A percentile compares a stretch with the other conserved stretches of the same genome.
Evolutionary conservation across 2,797 vertebrate species (phyloP).

Genomic region (Parauchenoglanis ngamensis): DNA sequence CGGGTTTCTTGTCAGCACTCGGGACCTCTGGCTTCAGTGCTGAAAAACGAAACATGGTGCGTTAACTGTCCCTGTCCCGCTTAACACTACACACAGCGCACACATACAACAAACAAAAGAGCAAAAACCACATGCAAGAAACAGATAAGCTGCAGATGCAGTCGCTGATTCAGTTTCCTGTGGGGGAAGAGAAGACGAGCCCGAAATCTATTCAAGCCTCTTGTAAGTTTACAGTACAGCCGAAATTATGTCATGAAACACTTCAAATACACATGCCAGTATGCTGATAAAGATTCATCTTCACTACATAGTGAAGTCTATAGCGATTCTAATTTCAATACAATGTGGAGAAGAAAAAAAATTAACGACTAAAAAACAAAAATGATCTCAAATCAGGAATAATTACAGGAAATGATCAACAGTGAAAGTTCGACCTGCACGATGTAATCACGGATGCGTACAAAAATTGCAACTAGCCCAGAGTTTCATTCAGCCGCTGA

Average conservation of each 20-base stretch:
- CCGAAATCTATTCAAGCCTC: slow-evolving; percentile 41
- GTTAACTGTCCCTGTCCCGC: neutral
- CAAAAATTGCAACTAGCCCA: neutral
- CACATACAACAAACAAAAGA: slow-evolving; percentile 31
- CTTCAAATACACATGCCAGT: neutral
- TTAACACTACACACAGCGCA: slow-evolving; percentile 1
- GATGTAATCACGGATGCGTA: neutral
- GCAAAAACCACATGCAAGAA: slow-evolving; percentile 19
- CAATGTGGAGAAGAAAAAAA: no score
- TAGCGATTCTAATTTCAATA: neutral
- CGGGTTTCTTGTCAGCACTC: slow-evolving; percentile 80
- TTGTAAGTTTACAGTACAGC: slow-evolving; percentile 49
- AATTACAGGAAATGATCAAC: neutral
- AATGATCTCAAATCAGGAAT: neutral
- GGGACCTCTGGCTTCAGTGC: slow-evolving; percentile 85
- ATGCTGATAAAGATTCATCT: neutral
- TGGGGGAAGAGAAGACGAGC: slow-evolving; percentile 49
- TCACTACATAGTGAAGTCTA: neutral
- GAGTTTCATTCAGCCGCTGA: neutral
- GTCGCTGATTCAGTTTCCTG: slow-evolving; percentile 64
- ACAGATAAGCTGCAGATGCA: slow-evolving; percentile 40
- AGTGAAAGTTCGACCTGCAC: neutral
- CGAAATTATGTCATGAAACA: neutral
- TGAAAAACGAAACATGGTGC: slow-evolving; percentile 73
- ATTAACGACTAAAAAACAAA: no score